Percentiles rank a stretch among this genome's conserved stretches.
phyloP scores from a whole-genome alignment of 1,140 invertebrate species.

The Anthonomus grandis region DNA sequence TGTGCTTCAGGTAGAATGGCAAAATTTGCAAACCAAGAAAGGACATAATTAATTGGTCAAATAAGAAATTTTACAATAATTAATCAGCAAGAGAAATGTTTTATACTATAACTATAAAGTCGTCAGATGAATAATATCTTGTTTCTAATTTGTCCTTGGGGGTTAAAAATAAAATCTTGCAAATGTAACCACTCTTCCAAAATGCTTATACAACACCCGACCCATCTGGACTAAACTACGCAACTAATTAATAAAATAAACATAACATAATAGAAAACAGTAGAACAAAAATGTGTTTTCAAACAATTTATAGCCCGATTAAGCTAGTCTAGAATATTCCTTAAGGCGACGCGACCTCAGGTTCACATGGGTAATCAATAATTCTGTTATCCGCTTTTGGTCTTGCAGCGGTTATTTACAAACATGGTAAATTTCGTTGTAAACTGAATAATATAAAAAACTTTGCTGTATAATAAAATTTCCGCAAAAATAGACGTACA shows the following conservation, averaged over 20 bases:
- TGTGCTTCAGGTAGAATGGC: slow-evolving; percentile 19
- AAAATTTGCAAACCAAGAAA: not conserved
- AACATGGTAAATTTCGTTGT: too few relatives aligned
- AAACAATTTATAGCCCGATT: too few relatives aligned
- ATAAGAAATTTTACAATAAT: not conserved
- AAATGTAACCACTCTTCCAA: slow-evolving; percentile 11
- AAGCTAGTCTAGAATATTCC: slow-evolving; percentile 1
- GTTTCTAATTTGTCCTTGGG: too few relatives aligned
- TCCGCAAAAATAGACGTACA: slow-evolving; percentile 16
- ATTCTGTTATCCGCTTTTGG: too few relatives aligned
- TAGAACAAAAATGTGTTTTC: too few relatives aligned
- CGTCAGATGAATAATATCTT: too few relatives aligned
- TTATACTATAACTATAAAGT: too few relatives aligned
- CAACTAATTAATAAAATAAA: too few relatives aligned
- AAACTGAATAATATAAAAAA: too few relatives aligned
- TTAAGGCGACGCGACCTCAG: not conserved
- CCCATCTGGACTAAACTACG: slow-evolving; percentile 13
- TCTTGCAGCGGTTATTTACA: not conserved
- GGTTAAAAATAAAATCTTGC: too few relatives aligned
- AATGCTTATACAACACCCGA: slow-evolving; percentile 16
- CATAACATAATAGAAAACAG: too few relatives aligned
- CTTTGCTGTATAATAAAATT: too few relatives aligned
- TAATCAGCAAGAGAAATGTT: not conserved
- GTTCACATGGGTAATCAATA: not conserved
- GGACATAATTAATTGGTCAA: not conserved